Conservation (phyloP, 53 echinoderm and acorn worm species). For the Zoroaster sp. region DNA sequence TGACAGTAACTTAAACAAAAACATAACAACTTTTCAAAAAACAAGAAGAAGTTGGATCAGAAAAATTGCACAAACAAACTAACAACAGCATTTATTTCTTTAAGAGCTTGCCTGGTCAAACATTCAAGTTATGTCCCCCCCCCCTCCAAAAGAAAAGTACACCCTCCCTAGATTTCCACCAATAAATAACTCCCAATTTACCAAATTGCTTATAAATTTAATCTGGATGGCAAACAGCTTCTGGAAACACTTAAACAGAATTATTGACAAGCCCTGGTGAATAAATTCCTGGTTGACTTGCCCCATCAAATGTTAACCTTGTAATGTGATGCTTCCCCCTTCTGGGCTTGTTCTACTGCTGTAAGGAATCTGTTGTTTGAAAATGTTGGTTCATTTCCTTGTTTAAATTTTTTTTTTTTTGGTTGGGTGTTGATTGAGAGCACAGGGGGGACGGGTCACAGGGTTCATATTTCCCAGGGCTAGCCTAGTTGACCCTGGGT, state of each 20-base stretch:
- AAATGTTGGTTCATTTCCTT: not conserved
- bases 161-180: not conserved
- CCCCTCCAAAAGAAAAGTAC: not conserved
- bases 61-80: too few species aligned
- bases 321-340: conserved; percentile 28
- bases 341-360: too few species aligned
- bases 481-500: not conserved
- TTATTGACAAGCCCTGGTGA: conserved; percentile 44
- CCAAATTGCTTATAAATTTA: conserved; percentile 45
- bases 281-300: conserved; percentile 16
- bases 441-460: not conserved
- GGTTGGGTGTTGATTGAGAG: not conserved
- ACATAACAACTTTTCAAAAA: too few species aligned
- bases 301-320: conserved; percentile 42
- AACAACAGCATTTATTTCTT: too few species aligned
- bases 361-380: not conserved
- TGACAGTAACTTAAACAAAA: too few species aligned
- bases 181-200: conserved; percentile 59
- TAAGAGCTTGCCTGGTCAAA: too few species aligned
- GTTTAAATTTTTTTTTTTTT: not conserved
- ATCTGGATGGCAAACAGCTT: not conserved
- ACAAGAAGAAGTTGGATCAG: too few species aligned
- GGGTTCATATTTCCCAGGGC: not conserved
- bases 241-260: conserved; percentile 47
- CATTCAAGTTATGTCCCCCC: conserved; percentile 2